phyloP scores from a whole-genome alignment of 1,140 invertebrate genomes.

The Ylistrum balloti region DNA sequence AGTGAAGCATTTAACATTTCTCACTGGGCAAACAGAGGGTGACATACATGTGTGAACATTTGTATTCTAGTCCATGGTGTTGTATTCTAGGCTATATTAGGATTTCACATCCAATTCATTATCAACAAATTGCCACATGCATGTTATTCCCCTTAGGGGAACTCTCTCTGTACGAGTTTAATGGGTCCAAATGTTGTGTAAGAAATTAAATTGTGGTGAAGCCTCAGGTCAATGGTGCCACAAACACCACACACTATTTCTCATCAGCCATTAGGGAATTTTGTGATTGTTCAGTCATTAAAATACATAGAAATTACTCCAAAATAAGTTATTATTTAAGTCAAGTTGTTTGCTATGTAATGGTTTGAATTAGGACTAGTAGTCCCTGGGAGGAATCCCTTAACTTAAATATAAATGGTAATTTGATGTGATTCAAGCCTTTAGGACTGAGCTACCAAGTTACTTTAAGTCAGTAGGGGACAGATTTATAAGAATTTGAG shows the following conservation, averaged over 20 bases:
- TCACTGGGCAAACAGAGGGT: neutral
- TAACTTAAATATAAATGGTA: neutral
- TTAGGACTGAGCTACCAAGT: no score
- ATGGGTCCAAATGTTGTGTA: neutral
- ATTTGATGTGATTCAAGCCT: no score
- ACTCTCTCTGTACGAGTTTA: neutral
- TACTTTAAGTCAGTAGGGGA: no score
- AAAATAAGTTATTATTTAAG: conserved; percentile 20
- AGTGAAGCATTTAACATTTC: neutral
- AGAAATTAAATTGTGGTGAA: neutral
- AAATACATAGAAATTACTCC: neutral
- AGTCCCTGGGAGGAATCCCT: no score
- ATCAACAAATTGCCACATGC: neutral
- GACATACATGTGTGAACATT: neutral
- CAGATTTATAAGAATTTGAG: no score
- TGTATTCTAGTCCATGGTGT: neutral
- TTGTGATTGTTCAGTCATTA: neutral
- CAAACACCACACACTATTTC: neutral
- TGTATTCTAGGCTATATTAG: neutral
- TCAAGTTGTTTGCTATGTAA: neutral
- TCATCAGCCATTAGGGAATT: neutral
- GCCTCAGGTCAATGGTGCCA: neutral
- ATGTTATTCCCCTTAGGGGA: neutral
- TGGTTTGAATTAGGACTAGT: no score
- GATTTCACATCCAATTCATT: neutral